Conservation (phyloP, 2,888 invertebrate species). For the Chironomus riparius region DNA sequence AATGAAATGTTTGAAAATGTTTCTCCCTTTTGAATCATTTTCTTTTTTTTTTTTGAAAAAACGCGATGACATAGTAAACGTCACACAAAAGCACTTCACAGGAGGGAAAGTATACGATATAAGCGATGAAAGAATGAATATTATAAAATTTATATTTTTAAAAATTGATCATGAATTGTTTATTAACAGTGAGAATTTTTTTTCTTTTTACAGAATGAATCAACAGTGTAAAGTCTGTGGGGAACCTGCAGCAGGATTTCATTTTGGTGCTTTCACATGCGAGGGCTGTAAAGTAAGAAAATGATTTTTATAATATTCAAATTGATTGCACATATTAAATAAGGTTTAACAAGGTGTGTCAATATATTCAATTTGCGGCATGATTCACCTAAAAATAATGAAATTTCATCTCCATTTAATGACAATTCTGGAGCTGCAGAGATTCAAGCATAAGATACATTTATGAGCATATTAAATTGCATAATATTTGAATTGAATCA, state of each 20-base stretch:
- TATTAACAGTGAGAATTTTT: neutral
- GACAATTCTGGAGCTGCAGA: neutral
- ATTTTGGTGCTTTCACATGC: conserved; percentile 24
- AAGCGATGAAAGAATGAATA: no score
- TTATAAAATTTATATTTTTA: no score
- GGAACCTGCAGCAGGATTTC: conserved; percentile 24
- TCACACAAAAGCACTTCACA: no score
- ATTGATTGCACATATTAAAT: neutral
- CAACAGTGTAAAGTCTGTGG: conserved; percentile 25
- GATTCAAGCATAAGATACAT: neutral
- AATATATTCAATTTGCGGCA: neutral
- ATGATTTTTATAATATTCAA: neutral
- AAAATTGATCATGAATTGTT: neutral
- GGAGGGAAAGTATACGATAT: no score
- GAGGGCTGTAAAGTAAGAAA: conserved; percentile 21
- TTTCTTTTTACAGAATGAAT: conserved; percentile 7
- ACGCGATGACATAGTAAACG: no score
- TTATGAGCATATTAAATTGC: neutral
- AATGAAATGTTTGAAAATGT: no score
- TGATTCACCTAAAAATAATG: neutral
- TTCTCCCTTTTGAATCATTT: no score
- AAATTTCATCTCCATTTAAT: neutral
- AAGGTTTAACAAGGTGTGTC: neutral
- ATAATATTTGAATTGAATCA: conserved; percentile 7
- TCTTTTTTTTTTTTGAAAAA: no score